phyloP scores from a whole-genome alignment of 1,140 invertebrate genomes.

The Oryctes rhinoceros region DNA sequence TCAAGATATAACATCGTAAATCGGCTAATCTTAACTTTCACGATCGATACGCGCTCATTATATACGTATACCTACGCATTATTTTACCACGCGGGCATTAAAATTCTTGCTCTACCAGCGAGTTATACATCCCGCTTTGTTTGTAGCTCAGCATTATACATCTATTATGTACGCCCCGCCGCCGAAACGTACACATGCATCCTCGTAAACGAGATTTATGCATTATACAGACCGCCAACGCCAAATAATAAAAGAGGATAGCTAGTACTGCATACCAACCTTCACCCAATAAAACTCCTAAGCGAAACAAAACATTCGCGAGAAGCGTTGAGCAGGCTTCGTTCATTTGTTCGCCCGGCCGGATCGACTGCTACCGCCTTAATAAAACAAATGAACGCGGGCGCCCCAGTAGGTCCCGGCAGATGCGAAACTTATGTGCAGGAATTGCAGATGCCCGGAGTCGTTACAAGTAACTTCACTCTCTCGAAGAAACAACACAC shows the following conservation, averaged over 20 bases:
- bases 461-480: slow-evolving; percentile 14
- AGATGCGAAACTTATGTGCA: slow-evolving; percentile 16
- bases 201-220: not conserved
- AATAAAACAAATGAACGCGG: slow-evolving; percentile 10
- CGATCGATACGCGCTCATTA: too few relatives aligned
- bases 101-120: too few relatives aligned
- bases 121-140: too few relatives aligned
- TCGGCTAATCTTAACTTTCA: too few relatives aligned
- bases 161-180: not conserved
- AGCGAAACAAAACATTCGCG: not conserved
- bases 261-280: not conserved
- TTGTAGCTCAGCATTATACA: too few relatives aligned
- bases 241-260: slow-evolving; percentile 7
- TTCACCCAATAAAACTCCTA: not conserved
- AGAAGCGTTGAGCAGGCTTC: not conserved
- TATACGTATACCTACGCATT: too few relatives aligned
- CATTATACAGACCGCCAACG: not conserved
- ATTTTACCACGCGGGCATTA: too few relatives aligned
- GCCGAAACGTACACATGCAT: not conserved
- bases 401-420: not conserved
- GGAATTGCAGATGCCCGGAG: slow-evolving; percentile 7
- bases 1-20: too few relatives aligned
- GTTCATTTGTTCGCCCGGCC: slow-evolving; percentile 1
- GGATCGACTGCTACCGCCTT: not conserved
- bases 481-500: not conserved